These are phyloP conservation scores for Tretioscincus oriximinensis DNA, from an alignment of 2,113 vertebrate species.

Conservation along the genomic window DNA sequence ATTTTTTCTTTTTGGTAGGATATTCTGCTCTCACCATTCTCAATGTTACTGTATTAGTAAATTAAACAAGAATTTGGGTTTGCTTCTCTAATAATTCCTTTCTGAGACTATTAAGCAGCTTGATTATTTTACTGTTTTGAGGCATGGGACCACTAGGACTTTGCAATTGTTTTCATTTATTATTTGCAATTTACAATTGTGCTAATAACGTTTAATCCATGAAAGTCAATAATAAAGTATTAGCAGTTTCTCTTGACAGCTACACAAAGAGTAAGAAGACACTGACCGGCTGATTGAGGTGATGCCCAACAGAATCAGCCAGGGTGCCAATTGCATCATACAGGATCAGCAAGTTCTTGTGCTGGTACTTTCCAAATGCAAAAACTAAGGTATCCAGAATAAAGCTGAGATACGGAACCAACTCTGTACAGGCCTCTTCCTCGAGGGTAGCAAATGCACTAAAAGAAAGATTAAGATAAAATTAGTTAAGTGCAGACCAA, in stretches of 20 bases:
- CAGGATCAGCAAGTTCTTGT: conserved; percentile 94
- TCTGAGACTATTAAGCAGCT: background rate
- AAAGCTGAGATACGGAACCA: conserved; percentile 95
- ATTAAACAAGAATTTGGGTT: background rate
- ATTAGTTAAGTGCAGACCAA: background rate
- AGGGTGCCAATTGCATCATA: conserved; percentile 94
- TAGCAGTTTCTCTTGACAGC: background rate
- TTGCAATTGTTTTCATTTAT: background rate
- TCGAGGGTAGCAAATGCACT: conserved; percentile 94
- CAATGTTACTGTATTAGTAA: background rate
- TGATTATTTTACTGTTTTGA: too few species aligned
- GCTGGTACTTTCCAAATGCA: conserved; percentile 94
- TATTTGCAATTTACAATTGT: background rate
- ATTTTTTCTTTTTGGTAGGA: background rate
- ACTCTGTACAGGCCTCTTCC: conserved; percentile 92
- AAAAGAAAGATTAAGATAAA: background rate
- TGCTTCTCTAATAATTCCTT: background rate
- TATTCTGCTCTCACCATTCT: background rate
- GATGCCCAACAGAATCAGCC: conserved; percentile 93
- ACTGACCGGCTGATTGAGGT: conserved; percentile 88
- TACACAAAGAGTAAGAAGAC: background rate
- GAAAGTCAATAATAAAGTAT: background rate
- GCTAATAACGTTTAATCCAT: background rate
- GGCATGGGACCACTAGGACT: background rate
- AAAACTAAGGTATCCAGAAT: conserved; percentile 95